Evolutionary conservation across 2,888 invertebrate genomes (phyloP).

Genomic region (Silvanus unidentatus): DNA sequence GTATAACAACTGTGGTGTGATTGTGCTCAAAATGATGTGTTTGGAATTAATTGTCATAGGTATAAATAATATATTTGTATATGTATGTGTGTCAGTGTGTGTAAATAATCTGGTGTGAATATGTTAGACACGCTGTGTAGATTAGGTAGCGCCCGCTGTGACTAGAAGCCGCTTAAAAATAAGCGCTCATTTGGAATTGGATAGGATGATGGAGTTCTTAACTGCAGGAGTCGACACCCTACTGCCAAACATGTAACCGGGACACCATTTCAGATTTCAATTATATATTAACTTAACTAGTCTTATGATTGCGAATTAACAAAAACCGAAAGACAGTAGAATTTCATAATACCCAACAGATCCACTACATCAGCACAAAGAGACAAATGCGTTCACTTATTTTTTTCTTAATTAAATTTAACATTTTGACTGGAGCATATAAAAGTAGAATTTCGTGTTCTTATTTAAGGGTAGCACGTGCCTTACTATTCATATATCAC

Average conservation of each 20-base stretch:
- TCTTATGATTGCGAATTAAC: too few species aligned
- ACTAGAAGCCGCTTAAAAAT: slow-evolving; percentile 38
- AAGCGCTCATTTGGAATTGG: slow-evolving; percentile 27
- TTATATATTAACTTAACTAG: too few species aligned
- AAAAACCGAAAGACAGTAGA: too few species aligned
- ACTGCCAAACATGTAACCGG: slow-evolving; percentile 16
- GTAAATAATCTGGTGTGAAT: slow-evolving; percentile 38
- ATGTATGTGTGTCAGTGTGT: slow-evolving; percentile 21
- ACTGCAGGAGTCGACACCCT: slow-evolving; percentile 31
- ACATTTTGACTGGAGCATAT: too few species aligned
- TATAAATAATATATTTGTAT: slow-evolving; percentile 16
- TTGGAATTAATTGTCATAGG: too few species aligned
- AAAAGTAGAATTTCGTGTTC: too few species aligned
- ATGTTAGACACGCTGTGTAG: slow-evolving; percentile 36
- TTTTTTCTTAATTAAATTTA: too few species aligned
- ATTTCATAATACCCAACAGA: too few species aligned
- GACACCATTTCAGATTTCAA: slow-evolving; percentile 6
- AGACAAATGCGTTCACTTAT: too few species aligned
- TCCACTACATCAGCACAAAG: too few species aligned
- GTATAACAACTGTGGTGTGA: too few species aligned
- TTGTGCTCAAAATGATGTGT: too few species aligned
- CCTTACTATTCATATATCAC: slow-evolving; percentile 22
- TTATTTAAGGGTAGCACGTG: slow-evolving; percentile 1
- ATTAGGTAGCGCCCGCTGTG: slow-evolving; percentile 37
- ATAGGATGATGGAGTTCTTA: slow-evolving; percentile 33